Conservation (phyloP, 2,888 invertebrate species). For the Cantharis flavilabris region DNA sequence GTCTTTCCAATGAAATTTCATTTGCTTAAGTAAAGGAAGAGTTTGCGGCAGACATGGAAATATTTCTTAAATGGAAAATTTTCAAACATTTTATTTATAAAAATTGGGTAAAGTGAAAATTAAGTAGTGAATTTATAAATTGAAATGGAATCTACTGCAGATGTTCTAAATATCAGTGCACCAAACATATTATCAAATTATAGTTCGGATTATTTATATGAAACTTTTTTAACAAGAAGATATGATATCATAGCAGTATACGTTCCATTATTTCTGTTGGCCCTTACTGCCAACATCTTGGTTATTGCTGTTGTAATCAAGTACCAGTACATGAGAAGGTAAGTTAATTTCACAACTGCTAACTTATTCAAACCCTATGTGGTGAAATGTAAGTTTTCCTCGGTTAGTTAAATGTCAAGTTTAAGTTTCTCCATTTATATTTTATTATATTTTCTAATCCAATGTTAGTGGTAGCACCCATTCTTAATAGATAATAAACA, state of each 20-base stretch:
- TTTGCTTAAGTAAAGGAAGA: neutral
- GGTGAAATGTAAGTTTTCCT: neutral
- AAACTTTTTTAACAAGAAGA: conserved; percentile 26
- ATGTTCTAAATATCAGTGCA: neutral
- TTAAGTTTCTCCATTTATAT: neutral
- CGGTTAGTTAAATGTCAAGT: neutral
- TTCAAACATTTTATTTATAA: neutral
- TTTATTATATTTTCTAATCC: neutral
- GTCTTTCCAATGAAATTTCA: neutral
- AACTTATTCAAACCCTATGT: neutral
- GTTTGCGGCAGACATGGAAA: neutral
- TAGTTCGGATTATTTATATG: conserved; percentile 12
- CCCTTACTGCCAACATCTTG: conserved; percentile 66
- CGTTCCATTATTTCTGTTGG: conserved; percentile 65
- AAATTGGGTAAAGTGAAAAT: neutral
- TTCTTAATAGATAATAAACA: neutral
- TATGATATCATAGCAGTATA: conserved; percentile 64
- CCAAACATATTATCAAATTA: conserved; percentile 2
- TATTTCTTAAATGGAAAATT: neutral
- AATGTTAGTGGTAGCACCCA: neutral
- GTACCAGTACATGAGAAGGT: conserved; percentile 72
- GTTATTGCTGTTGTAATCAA: conserved; percentile 71
- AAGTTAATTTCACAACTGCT: conserved; percentile 44
- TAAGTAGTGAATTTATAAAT: neutral
- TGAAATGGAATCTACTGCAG: neutral